phyloP scores from a whole-genome alignment of 1,140 invertebrate genomes.

The Epicauta chinensis region DNA sequence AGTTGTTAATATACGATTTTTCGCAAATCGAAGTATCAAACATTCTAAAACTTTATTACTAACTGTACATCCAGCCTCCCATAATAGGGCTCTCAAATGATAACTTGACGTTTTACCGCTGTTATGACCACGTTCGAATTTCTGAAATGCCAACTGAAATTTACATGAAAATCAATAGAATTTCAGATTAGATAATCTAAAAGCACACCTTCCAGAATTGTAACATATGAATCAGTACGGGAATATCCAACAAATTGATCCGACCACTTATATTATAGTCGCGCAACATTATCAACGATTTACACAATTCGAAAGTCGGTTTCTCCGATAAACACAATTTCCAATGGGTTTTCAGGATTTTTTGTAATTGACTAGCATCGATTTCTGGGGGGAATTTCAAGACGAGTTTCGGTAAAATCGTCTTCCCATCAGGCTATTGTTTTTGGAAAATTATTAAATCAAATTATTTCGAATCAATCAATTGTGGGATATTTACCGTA shows the following conservation, averaged over 20 bases:
- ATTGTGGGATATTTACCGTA: conserved; percentile 1
- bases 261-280: conserved; percentile 61
- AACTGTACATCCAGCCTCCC: conserved; percentile 63
- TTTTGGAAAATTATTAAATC: too few relatives aligned
- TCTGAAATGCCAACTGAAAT: conserved; percentile 53
- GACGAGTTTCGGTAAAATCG: conserved; percentile 45
- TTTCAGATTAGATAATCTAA: background rate
- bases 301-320: conserved; percentile 57
- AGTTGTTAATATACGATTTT: conserved; percentile 52
- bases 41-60: conserved; percentile 72
- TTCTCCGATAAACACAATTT: conserved; percentile 44
- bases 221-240: conserved; percentile 55
- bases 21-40: conserved; percentile 60
- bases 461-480: background rate
- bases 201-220: conserved; percentile 58
- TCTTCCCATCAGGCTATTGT: conserved; percentile 48
- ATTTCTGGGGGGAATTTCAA: conserved; percentile 58
- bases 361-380: conserved; percentile 55
- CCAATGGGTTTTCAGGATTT: conserved; percentile 56
- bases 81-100: conserved; percentile 55
- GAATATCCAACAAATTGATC: conserved; percentile 53
- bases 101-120: conserved; percentile 58
- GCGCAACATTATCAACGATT: conserved; percentile 61
- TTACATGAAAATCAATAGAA: conserved; percentile 1
- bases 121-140: conserved; percentile 51